Evolutionary conservation across 1,140 invertebrate genomes (phyloP).

Genomic region (Grapholita molesta): DNA sequence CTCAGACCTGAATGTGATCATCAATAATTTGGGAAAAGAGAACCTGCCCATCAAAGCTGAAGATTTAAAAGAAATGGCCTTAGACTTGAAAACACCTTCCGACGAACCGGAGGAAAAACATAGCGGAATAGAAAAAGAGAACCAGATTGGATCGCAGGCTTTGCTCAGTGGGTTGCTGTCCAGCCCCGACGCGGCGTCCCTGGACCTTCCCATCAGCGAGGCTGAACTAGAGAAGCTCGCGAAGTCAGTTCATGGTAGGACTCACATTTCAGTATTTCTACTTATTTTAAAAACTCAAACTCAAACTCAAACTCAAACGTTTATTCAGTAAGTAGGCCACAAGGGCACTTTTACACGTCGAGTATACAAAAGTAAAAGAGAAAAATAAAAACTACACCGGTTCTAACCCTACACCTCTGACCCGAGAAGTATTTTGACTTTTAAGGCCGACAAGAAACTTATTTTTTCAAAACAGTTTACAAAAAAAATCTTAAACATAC

Average conservation of each 20-base stretch:
- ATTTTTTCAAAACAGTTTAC: too few relatives aligned
- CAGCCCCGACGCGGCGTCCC: conserved; percentile 45
- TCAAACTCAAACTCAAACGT: too few relatives aligned
- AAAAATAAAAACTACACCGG: too few relatives aligned
- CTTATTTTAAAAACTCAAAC: too few relatives aligned
- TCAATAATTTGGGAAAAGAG: conserved; percentile 56
- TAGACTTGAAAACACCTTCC: conserved; percentile 31
- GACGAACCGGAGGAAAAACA: conserved; percentile 31
- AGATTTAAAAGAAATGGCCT: conserved; percentile 34
- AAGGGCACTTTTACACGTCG: too few relatives aligned
- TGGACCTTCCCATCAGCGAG: conserved; percentile 65
- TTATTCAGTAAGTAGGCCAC: too few relatives aligned
- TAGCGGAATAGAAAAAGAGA: conserved; percentile 24
- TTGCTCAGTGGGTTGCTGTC: conserved; percentile 49
- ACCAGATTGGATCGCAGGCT: conserved; percentile 21
- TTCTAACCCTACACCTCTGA: too few relatives aligned
- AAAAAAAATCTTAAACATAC: too few relatives aligned
- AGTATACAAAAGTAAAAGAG: too few relatives aligned
- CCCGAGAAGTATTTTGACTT: too few relatives aligned
- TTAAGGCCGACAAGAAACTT: too few relatives aligned
- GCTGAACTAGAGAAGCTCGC: conserved; percentile 62
- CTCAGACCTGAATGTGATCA: conserved; percentile 55
- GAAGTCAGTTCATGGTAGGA: conserved; percentile 61
- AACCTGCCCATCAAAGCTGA: conserved; percentile 43
- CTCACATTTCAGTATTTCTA: too few relatives aligned